Evolutionary conservation across 2,888 invertebrate species (phyloP).

Genomic region (Thymelicus sylvestris): DNA sequence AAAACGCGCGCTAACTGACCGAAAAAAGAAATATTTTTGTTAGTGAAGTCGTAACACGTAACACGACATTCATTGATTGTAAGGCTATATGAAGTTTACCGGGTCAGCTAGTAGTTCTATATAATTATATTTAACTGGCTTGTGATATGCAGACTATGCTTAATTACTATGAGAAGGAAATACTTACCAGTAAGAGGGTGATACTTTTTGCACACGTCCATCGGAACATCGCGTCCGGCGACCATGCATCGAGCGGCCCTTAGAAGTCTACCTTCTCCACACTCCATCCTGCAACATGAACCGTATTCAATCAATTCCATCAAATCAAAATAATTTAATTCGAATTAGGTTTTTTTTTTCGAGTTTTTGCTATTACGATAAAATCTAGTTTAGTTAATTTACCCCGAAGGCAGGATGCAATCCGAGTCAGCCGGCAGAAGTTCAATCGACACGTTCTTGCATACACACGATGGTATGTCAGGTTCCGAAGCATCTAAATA

Average conservation of each 20-base stretch:
- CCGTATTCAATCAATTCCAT: neutral
- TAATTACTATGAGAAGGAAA: neutral
- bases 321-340: too few relatives aligned
- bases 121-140: too few relatives aligned
- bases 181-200: constrained; percentile 71
- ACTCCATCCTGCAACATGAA: constrained; percentile 60
- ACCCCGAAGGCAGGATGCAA: constrained; percentile 75
- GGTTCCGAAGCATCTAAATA: constrained; percentile 73
- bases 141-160: too few relatives aligned
- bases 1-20: too few relatives aligned
- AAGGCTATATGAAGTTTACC: too few relatives aligned
- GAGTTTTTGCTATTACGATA: neutral
- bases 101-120: too few relatives aligned
- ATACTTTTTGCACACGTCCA: constrained; percentile 78
- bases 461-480: constrained; percentile 70
- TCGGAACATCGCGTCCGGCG: constrained; percentile 69
- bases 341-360: too few relatives aligned
- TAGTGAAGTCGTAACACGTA: too few relatives aligned
- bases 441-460: constrained; percentile 72
- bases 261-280: constrained; percentile 72
- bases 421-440: constrained; percentile 74
- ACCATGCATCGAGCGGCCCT: constrained; percentile 74
- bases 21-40: too few relatives aligned
- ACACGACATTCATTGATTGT: too few relatives aligned
- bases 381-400: constrained; percentile 34